A percentile compares a stretch with the other conserved stretches of the same genome.
Conservation (phyloP, 2,797 vertebrate species). For the Tragelaphus eurycerus region DNA sequence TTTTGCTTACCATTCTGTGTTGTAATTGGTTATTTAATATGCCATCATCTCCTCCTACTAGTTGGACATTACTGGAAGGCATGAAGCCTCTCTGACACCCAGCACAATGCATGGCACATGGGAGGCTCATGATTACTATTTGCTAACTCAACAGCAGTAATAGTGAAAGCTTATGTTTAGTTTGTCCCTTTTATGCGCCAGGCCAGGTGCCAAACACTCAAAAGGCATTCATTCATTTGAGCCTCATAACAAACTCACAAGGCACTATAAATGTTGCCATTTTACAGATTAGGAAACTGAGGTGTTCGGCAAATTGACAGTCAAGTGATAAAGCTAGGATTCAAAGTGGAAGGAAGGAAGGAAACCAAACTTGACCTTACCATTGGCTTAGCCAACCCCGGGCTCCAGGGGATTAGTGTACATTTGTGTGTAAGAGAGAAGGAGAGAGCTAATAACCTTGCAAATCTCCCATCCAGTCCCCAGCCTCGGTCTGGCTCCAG, state of each 20-base stretch:
- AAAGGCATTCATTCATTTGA: neutral
- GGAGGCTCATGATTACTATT: neutral
- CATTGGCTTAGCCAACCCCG: conserved; percentile 13
- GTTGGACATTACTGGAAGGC: neutral
- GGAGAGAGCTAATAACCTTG: conserved; percentile 62
- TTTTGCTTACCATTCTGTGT: neutral
- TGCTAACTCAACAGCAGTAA: neutral
- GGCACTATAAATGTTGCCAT: neutral
- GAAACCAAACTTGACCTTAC: conserved; percentile 64
- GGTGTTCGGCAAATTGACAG: conserved; percentile 12
- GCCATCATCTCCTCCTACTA: neutral
- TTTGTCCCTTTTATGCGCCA: neutral
- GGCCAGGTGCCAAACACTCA: neutral
- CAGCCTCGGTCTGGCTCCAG: conserved; percentile 50
- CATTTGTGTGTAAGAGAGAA: conserved; percentile 50
- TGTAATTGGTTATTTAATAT: neutral
- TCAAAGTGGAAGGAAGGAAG: neutral
- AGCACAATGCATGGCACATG: neutral
- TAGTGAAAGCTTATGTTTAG: neutral
- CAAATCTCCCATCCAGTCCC: conserved; percentile 52
- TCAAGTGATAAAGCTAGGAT: neutral
- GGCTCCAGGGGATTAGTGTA: conserved; percentile 50
- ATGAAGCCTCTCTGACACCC: neutral
- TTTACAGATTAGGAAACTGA: conserved; percentile 57
- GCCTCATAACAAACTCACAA: neutral